phyloP scores from a whole-genome alignment of 1,140 invertebrate species.

The Formica selysi region DNA sequence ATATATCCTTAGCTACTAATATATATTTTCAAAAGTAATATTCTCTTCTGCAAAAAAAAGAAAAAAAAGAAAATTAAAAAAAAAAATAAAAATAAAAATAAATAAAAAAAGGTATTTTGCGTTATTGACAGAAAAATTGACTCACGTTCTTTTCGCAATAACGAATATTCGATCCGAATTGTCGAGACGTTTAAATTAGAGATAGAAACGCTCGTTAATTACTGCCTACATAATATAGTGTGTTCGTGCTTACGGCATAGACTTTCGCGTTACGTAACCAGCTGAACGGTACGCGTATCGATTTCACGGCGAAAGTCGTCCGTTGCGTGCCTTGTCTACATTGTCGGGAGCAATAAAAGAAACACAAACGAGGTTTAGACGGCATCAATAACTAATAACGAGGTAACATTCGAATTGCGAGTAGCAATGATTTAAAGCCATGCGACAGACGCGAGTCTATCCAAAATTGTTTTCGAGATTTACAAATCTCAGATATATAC shows the following conservation, averaged over 20 bases:
- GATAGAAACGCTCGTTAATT: constrained; percentile 27
- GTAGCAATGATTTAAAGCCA: neutral
- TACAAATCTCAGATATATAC: neutral
- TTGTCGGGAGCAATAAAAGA: constrained; percentile 54
- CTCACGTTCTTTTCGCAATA: neutral
- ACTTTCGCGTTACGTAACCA: constrained; percentile 51
- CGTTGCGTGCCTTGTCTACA: constrained; percentile 36
- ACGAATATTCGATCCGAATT: constrained; percentile 1
- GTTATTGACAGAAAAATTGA: neutral
- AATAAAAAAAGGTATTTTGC: too few species aligned
- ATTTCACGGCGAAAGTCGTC: constrained; percentile 54
- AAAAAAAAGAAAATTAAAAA: too few species aligned
- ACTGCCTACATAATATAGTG: constrained; percentile 26
- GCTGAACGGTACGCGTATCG: constrained; percentile 56
- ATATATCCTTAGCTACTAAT: neutral
- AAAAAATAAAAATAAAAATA: too few species aligned
- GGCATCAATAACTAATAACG: constrained; percentile 54
- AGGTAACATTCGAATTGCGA: constrained; percentile 30
- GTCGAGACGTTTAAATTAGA: constrained; percentile 9
- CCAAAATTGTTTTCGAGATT: neutral
- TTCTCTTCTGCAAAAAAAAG: neutral
- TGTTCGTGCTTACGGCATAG: constrained; percentile 33
- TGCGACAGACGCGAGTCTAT: neutral
- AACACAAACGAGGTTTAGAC: constrained; percentile 37
- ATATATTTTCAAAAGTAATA: neutral